A percentile compares a stretch with the other conserved stretches of the same genome.
These are phyloP conservation scores for Hippocampus mohnikei DNA, from an alignment of 2,113 vertebrate genomes.

Conservation along the genomic window DNA sequence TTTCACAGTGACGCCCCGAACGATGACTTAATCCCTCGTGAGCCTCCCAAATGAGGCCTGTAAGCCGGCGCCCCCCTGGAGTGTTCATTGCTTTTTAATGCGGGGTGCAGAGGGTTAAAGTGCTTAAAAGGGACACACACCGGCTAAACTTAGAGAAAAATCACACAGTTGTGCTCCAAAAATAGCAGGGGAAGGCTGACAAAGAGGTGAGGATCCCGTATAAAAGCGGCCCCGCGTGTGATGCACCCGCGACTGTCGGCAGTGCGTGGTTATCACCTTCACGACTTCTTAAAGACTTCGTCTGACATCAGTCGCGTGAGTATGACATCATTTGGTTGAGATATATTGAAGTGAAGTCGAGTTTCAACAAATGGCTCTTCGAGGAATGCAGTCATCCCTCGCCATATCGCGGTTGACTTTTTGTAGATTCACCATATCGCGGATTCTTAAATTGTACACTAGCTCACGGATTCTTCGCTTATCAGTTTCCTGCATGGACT, in stretches of 20 bases:
- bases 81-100: constrained; percentile 63
- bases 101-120: constrained; percentile 39
- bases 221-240: constrained; percentile 35
- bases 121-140: constrained; percentile 55
- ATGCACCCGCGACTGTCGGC: background rate
- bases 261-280: constrained; percentile 1
- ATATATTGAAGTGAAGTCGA: background rate
- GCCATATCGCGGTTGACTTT: background rate
- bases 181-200: constrained; percentile 36
- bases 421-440: background rate
- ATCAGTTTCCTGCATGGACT: no score
- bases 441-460: background rate
- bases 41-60: constrained; percentile 56
- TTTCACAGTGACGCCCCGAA: constrained; percentile 38
- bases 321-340: background rate
- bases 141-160: constrained; percentile 58
- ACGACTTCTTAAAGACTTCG: background rate
- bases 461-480: no score
- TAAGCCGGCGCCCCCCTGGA: constrained; percentile 38
- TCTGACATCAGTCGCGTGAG: constrained; percentile 6
- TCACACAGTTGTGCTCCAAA: constrained; percentile 48
- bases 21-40: constrained; percentile 53
- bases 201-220: constrained; percentile 11
- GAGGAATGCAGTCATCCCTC: background rate
- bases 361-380: background rate